Evolutionary conservation across 2,113 vertebrate genomes (phyloP).

Genomic region (Cacatua alba): DNA sequence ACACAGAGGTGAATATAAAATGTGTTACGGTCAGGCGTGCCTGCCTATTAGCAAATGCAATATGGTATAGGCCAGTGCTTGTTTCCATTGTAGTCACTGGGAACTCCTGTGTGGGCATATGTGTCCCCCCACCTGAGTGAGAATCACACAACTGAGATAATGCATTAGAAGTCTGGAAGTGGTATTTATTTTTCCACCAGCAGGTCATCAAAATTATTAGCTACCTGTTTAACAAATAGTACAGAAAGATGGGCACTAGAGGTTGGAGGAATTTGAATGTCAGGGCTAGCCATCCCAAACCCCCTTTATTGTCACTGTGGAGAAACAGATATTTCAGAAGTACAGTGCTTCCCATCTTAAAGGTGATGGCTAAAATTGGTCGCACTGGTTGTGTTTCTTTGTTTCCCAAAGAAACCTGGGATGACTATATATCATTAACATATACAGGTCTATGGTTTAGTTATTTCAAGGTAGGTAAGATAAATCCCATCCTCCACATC

Average conservation of each 20-base stretch:
- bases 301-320: neutral
- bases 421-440: neutral
- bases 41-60: neutral
- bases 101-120: neutral
- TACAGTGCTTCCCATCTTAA: neutral
- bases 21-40: rapidly evolving
- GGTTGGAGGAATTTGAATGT: neutral
- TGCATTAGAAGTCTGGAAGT: neutral
- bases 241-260: neutral
- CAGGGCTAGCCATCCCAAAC: neutral
- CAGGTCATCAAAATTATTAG: neutral
- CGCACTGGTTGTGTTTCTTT: neutral
- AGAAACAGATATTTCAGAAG: neutral
- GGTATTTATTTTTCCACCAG: neutral
- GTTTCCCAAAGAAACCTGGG: neutral
- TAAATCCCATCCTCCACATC: neutral
- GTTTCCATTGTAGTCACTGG: neutral
- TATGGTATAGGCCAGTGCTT: neutral
- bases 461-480: neutral
- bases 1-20: neutral
- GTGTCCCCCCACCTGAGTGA: neutral
- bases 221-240: neutral
- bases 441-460: neutral
- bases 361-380: neutral
- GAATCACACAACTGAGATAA: neutral